Evolutionary conservation across 2,888 invertebrate species (phyloP), one percentile per base, ranked within the genome.

Genomic region (Melanostoma scalare): DNA sequence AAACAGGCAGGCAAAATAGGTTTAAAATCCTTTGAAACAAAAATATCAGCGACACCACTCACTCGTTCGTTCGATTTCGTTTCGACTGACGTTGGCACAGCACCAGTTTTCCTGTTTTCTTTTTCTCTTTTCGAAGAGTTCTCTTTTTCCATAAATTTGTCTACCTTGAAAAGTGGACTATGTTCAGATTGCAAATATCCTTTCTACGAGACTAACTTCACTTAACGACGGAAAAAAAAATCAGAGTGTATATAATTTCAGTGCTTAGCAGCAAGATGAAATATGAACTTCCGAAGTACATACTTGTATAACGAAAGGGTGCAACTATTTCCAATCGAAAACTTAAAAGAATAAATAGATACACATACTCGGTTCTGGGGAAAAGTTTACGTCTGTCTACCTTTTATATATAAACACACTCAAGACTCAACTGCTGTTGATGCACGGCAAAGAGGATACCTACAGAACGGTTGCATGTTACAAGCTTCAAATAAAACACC

Each of bases 31-130:
- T 73, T 72, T 61, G 53, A 55, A 81, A 72, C 31, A 67, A 71
- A 71, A 75, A 58, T 50, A 42, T 69, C 50, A 46, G 65, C 40
- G 67, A 65, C 61, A 65, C 50, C 74, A 75, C 80, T 75, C 80
- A 65, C 52, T 69, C 80, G 68, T 58, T 74, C 60, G 71, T 65
- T 75, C 65, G 53, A 81, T 71, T 76, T 55, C 71, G 76, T 71
- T 76, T 55, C 71, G 71, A 81, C 76, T 76, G 75, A 71, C 69
- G 69, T 71, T 52, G 71, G 52, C 58, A 65, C 46, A 58, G 58
- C 63, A 65, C 58, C 58, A 71, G 71, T 81, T 40, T 46, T 60
- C 38, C 33, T 40, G 63, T 61, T 63, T 56, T 10, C 36, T n/a
- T 60, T 38, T 46, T 60, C 35, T 50, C 44, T 35, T 35, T 8